Conservation (phyloP, 2,113 vertebrate genomes). For the Sprattus sprattus region DNA sequence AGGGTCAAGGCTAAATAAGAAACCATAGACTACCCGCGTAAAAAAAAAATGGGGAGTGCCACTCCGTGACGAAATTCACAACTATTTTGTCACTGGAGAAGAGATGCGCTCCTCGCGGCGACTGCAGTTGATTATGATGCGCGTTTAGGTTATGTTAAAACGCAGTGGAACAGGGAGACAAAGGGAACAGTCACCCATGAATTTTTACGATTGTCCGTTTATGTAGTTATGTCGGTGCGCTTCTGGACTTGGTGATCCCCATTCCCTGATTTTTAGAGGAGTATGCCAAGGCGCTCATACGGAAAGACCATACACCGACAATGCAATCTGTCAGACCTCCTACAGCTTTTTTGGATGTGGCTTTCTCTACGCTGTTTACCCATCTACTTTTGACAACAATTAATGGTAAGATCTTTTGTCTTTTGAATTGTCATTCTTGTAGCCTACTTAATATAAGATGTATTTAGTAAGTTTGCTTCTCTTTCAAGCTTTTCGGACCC, state of each 20-base stretch:
- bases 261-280: neutral
- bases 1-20: no score
- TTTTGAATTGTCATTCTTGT: neutral
- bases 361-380: neutral
- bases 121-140: neutral
- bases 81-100: conserved; percentile 4
- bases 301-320: neutral
- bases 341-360: neutral
- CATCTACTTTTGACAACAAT: neutral
- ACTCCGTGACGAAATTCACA: neutral
- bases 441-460: neutral
- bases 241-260: neutral
- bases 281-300: neutral
- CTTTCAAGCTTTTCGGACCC: neutral
- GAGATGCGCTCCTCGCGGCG: neutral
- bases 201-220: neutral
- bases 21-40: neutral
- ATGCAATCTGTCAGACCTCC: neutral
- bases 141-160: neutral
- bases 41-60: conserved; percentile 13
- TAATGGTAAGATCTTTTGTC: neutral
- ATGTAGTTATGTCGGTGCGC: neutral
- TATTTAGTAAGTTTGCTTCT: neutral
- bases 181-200: neutral
- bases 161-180: neutral